Evolutionary conservation across 37 sponge, comb jelly and placozoan genomes (phyloP).

Genomic region (Hormiphora californensis): DNA sequence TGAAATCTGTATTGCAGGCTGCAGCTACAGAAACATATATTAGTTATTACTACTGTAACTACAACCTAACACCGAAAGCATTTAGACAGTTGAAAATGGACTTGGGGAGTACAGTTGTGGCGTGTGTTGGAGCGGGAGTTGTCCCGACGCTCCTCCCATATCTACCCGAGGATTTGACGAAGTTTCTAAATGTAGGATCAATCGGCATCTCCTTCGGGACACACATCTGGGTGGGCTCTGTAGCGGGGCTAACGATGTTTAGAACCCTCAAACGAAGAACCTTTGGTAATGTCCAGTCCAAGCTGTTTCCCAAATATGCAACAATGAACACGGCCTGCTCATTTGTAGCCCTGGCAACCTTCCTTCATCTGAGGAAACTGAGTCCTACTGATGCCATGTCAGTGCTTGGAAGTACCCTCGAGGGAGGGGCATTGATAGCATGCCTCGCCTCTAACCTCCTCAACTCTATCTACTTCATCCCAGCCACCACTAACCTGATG

Average conservation of each 20-base stretch:
- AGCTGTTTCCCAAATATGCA: constrained; percentile 28
- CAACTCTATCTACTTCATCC: constrained; percentile 29
- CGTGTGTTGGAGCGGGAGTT: neutral
- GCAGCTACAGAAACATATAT: too few relatives aligned
- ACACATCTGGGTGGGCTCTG: constrained; percentile 35
- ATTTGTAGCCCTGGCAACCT: neutral
- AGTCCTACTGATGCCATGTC: neutral
- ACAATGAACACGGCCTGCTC: constrained; percentile 14
- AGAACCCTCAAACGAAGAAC: neutral
- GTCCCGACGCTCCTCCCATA: neutral
- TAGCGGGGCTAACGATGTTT: constrained; percentile 52
- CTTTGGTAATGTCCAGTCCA: constrained; percentile 23
- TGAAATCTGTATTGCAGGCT: too few relatives aligned
- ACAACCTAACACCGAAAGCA: too few relatives aligned
- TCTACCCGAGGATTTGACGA: neutral
- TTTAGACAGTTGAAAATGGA: too few relatives aligned
- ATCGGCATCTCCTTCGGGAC: constrained; percentile 6
- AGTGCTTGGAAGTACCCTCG: neutral
- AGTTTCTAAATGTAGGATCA: neutral
- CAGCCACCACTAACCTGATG: constrained; percentile 35
- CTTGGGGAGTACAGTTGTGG: too few relatives aligned
- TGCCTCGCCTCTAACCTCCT: neutral
- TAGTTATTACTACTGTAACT: too few relatives aligned
- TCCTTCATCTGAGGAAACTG: neutral
- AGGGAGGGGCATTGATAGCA: neutral